A percentile compares a stretch with the other conserved stretches of the same genome.
These are phyloP conservation scores for Thumatha senex DNA, from an alignment of 2,888 invertebrate genomes.

Conservation along the genomic window DNA sequence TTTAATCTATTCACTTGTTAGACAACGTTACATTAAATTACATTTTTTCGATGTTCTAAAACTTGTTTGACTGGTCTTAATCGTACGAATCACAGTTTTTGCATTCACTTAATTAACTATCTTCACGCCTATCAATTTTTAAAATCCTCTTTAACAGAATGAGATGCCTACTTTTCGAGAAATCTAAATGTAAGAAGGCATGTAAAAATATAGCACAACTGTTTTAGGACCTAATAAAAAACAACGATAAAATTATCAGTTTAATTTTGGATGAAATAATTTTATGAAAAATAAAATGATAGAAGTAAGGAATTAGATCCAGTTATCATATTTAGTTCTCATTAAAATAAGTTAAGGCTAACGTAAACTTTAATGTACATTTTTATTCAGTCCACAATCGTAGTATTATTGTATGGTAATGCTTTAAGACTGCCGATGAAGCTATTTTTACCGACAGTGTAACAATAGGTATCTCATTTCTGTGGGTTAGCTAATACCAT, in stretches of 20 bases:
- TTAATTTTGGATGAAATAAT: no score
- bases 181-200: constrained; percentile 59
- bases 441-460: background rate
- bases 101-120: constrained; percentile 79
- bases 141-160: constrained; percentile 73
- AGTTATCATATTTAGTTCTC: no score
- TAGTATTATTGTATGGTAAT: no score
- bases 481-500: constrained; percentile 1
- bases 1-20: constrained; percentile 70
- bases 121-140: constrained; percentile 73
- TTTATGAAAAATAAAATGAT: no score
- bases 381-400: no score
- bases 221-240: constrained; percentile 31
- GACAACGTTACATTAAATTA: constrained; percentile 67
- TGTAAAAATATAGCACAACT: constrained; percentile 69
- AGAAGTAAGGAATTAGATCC: no score
- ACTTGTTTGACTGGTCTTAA: constrained; percentile 83
- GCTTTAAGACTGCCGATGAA: no score
- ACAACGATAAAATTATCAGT: no score
- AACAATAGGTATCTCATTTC: constrained; percentile 11
- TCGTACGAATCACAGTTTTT: constrained; percentile 82
- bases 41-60: constrained; percentile 82
- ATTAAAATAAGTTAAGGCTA: no score
- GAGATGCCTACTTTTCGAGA: constrained; percentile 48
- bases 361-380: no score